phyloP scores from a whole-genome alignment of 2,888 invertebrate species.

The Abrostola tripartita region DNA sequence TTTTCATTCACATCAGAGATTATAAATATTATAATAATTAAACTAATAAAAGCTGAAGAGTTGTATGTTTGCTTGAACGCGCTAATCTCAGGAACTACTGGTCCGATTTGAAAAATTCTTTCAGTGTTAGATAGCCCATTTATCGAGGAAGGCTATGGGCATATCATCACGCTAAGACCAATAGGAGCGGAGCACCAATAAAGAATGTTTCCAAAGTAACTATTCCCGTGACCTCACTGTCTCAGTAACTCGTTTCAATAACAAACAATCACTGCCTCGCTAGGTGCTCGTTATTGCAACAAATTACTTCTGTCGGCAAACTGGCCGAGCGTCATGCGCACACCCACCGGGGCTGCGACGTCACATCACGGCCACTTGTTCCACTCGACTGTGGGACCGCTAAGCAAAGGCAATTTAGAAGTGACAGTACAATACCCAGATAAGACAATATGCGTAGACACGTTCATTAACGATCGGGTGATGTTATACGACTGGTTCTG shows the following conservation, averaged over 20 bases:
- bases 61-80: too few relatives aligned
- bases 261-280: slow-evolving; percentile 66
- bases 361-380: slow-evolving; percentile 42
- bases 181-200: too few relatives aligned
- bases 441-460: slow-evolving; percentile 4
- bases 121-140: too few relatives aligned
- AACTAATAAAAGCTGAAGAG: too few relatives aligned
- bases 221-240: slow-evolving; percentile 33
- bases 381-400: slow-evolving; percentile 16
- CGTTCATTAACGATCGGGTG: background rate
- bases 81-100: too few relatives aligned
- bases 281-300: slow-evolving; percentile 60
- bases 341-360: slow-evolving; percentile 62
- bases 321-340: slow-evolving; percentile 67
- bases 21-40: too few relatives aligned
- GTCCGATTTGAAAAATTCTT: too few relatives aligned
- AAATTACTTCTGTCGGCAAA: slow-evolving; percentile 65
- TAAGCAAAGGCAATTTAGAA: slow-evolving; percentile 45
- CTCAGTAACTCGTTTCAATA: slow-evolving; percentile 23
- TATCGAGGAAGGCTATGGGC: too few relatives aligned
- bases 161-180: too few relatives aligned
- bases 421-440: slow-evolving; percentile 25
- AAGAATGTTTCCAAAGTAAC: too few relatives aligned
- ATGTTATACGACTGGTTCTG: background rate
- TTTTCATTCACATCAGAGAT: too few relatives aligned